Percentiles rank a stretch among this genome's conserved stretches.
These are phyloP conservation scores for Xiphophorus couchianus DNA, from an alignment of 2,113 vertebrate genomes.

Conservation along the genomic window DNA sequence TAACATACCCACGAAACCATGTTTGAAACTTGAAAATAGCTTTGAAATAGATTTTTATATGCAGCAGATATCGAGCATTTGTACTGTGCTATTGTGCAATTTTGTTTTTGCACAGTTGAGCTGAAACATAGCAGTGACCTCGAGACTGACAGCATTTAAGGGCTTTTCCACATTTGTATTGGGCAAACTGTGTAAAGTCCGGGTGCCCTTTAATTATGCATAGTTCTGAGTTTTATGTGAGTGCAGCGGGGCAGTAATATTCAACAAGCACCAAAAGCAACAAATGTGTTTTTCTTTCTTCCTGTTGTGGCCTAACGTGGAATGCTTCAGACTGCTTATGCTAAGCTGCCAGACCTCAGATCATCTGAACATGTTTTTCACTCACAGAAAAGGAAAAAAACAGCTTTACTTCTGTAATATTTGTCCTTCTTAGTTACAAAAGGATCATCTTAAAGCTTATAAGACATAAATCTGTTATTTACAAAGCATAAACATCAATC, in stretches of 20 bases:
- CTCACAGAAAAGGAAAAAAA: constrained; percentile 1
- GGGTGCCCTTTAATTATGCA: constrained; percentile 30
- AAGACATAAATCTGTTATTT: not conserved
- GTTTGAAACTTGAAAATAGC: not conserved
- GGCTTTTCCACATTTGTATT: not conserved
- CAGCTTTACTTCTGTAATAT: not conserved
- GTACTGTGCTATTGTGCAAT: not conserved
- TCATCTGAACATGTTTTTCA: constrained; percentile 22
- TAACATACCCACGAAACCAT: not conserved
- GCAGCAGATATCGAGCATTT: not conserved
- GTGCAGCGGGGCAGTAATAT: constrained; percentile 14
- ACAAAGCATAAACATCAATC: not conserved
- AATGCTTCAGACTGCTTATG: constrained; percentile 45
- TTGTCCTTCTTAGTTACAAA: not conserved
- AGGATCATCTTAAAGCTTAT: not conserved
- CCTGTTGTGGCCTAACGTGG: constrained; percentile 43
- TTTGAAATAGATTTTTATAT: too few species aligned
- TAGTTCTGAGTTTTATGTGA: constrained; percentile 40
- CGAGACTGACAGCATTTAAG: constrained; percentile 1
- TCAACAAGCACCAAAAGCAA: constrained; percentile 26
- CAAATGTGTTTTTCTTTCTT: constrained; percentile 14
- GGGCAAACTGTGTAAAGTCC: not conserved
- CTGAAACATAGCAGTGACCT: not conserved
- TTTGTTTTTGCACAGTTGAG: not conserved
- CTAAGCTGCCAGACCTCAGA: constrained; percentile 19